phyloP scores from a whole-genome alignment of 2,113 vertebrate genomes.

The Cavia porcellus region DNA sequence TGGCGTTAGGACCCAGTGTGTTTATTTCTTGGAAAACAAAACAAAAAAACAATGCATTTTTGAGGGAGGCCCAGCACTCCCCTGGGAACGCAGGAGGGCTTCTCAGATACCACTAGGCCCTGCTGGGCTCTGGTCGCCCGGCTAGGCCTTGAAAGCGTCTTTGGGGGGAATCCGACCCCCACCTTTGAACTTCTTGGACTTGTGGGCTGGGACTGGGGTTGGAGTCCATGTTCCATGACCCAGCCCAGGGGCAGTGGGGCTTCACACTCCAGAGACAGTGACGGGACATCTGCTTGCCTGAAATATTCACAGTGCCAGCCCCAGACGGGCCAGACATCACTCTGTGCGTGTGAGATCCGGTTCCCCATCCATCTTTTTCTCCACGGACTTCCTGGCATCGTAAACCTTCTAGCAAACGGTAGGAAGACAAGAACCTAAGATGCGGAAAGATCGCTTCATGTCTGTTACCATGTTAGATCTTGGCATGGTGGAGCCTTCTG shows the following conservation, averaged over 20 bases:
- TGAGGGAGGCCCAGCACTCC: not conserved
- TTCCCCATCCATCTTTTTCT: not conserved
- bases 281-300: not conserved
- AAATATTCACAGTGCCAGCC: not conserved
- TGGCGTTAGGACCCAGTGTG: not conserved
- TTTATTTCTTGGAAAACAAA: not conserved
- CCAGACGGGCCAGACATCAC: not conserved
- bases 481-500: fast-evolving
- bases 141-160: not conserved
- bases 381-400: not conserved
- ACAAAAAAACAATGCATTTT: not conserved
- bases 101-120: not conserved
- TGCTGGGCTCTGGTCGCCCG: no score
- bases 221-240: not conserved
- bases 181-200: not conserved
- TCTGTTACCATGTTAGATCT: fast-evolving
- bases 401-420: not conserved
- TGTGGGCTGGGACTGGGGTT: not conserved
- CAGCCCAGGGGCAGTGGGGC: not conserved
- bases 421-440: not conserved
- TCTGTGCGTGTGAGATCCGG: not conserved
- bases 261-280: not conserved
- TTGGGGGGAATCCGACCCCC: not conserved
- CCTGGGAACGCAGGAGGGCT: not conserved
- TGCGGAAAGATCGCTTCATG: fast-evolving